Percentiles rank a stretch among this genome's conserved stretches.
Conservation (phyloP, 2,113 vertebrate species). For the Hiodon alosoides region DNA sequence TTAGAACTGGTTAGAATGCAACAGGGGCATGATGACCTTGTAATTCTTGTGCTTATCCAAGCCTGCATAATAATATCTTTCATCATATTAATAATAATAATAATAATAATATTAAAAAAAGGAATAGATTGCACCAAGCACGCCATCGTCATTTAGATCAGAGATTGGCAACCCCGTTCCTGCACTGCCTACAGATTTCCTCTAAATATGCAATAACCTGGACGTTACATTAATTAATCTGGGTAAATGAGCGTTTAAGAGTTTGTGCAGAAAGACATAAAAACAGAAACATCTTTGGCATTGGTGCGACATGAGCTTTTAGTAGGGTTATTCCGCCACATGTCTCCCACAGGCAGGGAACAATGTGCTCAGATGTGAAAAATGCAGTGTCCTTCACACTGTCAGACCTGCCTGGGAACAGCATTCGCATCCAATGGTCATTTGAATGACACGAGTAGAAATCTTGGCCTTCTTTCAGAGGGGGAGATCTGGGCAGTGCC, state of each 20-base stretch:
- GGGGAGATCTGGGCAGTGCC: conserved; percentile 58
- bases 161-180: neutral
- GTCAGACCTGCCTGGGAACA: conserved; percentile 62
- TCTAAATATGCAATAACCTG: too few species aligned
- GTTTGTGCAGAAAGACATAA: too few species aligned
- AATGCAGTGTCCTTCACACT: conserved; percentile 63
- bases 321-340: neutral
- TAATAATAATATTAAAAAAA: neutral
- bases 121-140: neutral
- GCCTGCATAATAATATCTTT: conserved; percentile 3
- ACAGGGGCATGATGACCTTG: neutral
- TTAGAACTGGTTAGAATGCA: neutral
- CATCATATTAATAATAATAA: neutral
- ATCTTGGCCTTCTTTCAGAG: conserved; percentile 66
- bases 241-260: neutral
- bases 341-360: conserved; percentile 41
- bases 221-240: too few species aligned
- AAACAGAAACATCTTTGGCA: too few species aligned
- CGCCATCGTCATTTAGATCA: neutral
- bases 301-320: neutral
- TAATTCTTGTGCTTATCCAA: neutral
- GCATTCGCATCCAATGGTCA: conserved; percentile 61
- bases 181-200: neutral
- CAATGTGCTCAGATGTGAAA: conserved; percentile 49
- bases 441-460: conserved; percentile 61